Percentiles rank a stretch among this genome's conserved stretches.
Conservation (phyloP, 2,113 vertebrate species). For the Montifringilla adamsi region DNA sequence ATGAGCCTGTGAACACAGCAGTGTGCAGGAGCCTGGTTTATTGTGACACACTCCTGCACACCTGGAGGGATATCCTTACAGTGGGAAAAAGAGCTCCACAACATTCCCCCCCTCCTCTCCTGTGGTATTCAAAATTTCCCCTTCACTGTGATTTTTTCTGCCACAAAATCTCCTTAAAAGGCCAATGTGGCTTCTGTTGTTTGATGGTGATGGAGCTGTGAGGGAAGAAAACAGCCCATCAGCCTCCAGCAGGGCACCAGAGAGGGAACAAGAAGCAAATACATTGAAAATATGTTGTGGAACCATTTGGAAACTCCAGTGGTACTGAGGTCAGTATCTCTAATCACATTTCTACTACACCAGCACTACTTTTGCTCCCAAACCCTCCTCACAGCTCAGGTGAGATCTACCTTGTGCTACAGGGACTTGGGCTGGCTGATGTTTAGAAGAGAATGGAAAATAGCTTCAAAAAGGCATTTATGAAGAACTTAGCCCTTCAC, state of each 20-base stretch:
- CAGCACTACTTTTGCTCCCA: background rate
- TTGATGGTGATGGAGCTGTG: background rate
- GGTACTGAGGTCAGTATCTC: accelerated
- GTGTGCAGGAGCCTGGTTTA: conserved; percentile 15
- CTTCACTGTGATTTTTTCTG: background rate
- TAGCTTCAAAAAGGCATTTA: background rate
- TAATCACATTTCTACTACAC: background rate
- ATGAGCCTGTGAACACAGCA: background rate
- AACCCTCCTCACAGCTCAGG: background rate
- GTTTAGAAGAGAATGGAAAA: background rate
- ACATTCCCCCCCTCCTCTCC: accelerated
- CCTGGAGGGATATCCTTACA: background rate
- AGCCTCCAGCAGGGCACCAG: background rate
- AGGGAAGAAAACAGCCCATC: background rate
- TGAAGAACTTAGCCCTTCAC: background rate
- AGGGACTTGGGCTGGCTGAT: background rate
- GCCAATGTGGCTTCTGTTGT: background rate
- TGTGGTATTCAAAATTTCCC: background rate
- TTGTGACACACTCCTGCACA: background rate
- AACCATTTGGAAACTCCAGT: background rate
- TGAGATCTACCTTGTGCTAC: background rate
- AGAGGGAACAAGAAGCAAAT: background rate
- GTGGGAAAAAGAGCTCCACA: background rate
- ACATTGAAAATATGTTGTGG: background rate
- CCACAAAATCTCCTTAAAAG: background rate